phyloP scores from a whole-genome alignment of 2,113 vertebrate species.

The Aplodontia rufa region DNA sequence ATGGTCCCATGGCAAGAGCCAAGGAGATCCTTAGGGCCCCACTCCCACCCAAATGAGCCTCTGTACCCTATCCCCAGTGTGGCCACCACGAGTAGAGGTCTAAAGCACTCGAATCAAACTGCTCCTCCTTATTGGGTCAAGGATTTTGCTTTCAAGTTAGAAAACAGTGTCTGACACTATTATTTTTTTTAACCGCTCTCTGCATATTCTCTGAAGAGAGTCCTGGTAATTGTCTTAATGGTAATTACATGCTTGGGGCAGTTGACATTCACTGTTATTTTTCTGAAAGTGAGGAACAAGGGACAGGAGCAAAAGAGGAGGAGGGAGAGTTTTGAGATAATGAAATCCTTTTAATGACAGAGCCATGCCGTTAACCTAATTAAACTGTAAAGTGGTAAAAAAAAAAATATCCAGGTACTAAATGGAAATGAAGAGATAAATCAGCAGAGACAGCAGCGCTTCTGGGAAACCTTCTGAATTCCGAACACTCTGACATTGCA shows the following conservation, averaged over 20 bases:
- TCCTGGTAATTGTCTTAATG: conserved; percentile 74
- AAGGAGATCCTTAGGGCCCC: not conserved
- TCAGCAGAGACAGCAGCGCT: conserved; percentile 69
- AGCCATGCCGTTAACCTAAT: conserved; percentile 81
- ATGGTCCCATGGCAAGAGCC: not conserved
- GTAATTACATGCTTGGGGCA: conserved; percentile 77
- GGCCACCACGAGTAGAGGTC: not conserved
- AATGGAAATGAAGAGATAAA: conserved; percentile 78
- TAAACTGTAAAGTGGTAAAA: conserved; percentile 77
- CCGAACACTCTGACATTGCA: conserved; percentile 67
- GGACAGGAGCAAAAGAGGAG: conserved; percentile 50
- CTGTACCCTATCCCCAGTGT: not conserved
- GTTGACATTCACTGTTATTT: conserved; percentile 72
- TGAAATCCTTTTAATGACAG: conserved; percentile 81
- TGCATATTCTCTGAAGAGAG: conserved; percentile 59
- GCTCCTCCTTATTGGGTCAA: not conserved
- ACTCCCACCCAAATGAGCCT: not conserved
- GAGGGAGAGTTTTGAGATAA: conserved; percentile 74
- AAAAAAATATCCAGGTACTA: conserved; percentile 76
- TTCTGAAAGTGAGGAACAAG: conserved; percentile 67
- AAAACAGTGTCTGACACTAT: conserved; percentile 18
- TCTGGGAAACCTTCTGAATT: conserved; percentile 77
- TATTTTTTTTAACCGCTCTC: conserved; percentile 19
- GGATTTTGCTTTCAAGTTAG: conserved; percentile 61
- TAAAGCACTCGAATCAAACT: not conserved